phyloP scores from a whole-genome alignment of 2,113 vertebrate species.

The Chaenogobius annularis region DNA sequence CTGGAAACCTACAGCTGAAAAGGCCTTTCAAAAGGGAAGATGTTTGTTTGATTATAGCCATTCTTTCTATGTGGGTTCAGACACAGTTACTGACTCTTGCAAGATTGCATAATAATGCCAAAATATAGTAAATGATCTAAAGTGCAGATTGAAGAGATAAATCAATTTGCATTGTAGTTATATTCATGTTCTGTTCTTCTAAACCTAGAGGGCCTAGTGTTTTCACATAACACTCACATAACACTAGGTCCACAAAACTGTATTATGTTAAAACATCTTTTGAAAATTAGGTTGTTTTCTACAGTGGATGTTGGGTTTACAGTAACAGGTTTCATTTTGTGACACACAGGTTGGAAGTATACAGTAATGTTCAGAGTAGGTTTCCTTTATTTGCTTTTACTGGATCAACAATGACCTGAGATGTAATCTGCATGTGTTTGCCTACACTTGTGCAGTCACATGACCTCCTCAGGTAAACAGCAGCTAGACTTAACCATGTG shows the following conservation, averaged over 20 bases:
- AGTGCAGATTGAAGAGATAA: no score
- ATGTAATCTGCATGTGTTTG: constrained; percentile 62
- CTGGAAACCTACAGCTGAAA: not conserved
- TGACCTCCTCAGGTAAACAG: constrained; percentile 42
- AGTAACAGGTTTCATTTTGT: not conserved
- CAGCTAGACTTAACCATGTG: constrained; percentile 47
- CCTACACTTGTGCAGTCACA: constrained; percentile 49
- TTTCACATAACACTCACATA: not conserved
- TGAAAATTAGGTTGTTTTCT: no score
- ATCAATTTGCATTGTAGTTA: no score
- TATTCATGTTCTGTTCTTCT: no score
- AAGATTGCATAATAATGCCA: not conserved
- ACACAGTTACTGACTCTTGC: not conserved
- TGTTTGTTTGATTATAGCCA: not conserved
- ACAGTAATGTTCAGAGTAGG: not conserved
- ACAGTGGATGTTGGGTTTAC: not conserved
- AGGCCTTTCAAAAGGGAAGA: not conserved
- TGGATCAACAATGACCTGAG: constrained; percentile 22
- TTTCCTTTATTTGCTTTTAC: constrained; percentile 20
- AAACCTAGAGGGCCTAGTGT: not conserved
- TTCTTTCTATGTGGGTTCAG: not conserved
- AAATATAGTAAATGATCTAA: no score
- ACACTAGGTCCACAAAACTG: not conserved
- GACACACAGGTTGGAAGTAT: not conserved
- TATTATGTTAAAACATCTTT: not conserved